Conservation (phyloP, 37 sponge, comb jelly and placozoan genomes). For the Oscarella lobularis region DNA sequence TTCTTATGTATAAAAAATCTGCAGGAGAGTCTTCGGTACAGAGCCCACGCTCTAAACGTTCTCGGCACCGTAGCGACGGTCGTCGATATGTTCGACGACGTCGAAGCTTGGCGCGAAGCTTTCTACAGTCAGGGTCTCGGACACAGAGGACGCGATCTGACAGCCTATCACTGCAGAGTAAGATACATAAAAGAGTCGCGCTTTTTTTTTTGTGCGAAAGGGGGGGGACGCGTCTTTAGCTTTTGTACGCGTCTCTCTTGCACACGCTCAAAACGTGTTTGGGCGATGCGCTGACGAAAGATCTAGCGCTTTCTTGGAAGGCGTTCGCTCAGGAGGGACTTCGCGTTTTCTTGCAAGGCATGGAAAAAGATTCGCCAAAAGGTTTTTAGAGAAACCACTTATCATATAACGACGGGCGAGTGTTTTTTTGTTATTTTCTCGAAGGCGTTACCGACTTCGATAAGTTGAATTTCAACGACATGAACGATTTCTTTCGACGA, state of each 20-base stretch:
- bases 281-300: not conserved
- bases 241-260: not conserved
- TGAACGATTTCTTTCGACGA: not conserved
- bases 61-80: not conserved
- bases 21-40: conserved; percentile 26
- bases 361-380: not conserved
- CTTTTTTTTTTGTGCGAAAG: too few species aligned
- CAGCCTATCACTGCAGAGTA: not conserved
- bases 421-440: too few species aligned
- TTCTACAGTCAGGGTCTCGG: not conserved
- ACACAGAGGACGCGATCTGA: not conserved
- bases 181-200: too few species aligned
- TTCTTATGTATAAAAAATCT: not conserved
- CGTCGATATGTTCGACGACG: not conserved
- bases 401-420: too few species aligned
- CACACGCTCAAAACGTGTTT: not conserved
- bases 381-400: too few species aligned
- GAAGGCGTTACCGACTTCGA: not conserved
- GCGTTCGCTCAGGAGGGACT: conserved; percentile 19
- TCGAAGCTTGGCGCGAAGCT: not conserved
- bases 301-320: conserved; percentile 37
- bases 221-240: too few species aligned
- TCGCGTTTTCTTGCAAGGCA: not conserved
- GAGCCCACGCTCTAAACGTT: conserved; percentile 4
- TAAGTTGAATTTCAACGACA: not conserved